Evolutionary conservation across 1,140 invertebrate genomes (phyloP), one percentile per base, ranked within the genome.

Genomic region (Drosophila tropicalis): DNA sequence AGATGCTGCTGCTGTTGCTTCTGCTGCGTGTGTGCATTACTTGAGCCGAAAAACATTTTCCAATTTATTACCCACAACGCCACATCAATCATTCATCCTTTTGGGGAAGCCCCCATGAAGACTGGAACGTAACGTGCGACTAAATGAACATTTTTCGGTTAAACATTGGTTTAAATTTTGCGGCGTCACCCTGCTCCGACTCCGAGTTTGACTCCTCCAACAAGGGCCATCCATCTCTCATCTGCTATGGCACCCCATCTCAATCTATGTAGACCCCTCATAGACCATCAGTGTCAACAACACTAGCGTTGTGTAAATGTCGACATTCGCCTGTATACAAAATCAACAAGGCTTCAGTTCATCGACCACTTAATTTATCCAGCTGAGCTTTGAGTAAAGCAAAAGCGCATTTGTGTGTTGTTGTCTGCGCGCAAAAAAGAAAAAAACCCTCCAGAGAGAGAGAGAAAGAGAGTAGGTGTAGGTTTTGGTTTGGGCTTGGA

Each of bases 341-440:
- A 84, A 89, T 89, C 83, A 87, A 90, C 89, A 91, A 84, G 89
- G 89, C 81, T 90, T 81, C 89, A 90, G 89, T 90, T 90, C 89
- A 90, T 90, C 89, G 89, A 90, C 89, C 89, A 90, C 89, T 90
- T 90, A 90, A 90, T 90, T 90, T 90, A 90, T 90, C 89, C 89
- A 77, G 83, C 83, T 90, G 84, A 90, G 89, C 89, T 85, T 89
- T 90, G 83, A 90, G 87, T 67, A 82, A 79, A 75, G 68, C 82
- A 86, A 86, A 81, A 84, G 72, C 85, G 78, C 83, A 86, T 81
- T 86, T 81, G 76, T 81, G 79, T 78, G 76, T 79, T 73, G 69
- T 29, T 55, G 63, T 78, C 68, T 78, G 74, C 56, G 58, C 15
- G 44, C 32, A 58, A 77, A 67, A 39, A 67, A 40, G 10, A 56